Conservation (phyloP, 2,888 invertebrate genomes). For the Saturnia japonica region DNA sequence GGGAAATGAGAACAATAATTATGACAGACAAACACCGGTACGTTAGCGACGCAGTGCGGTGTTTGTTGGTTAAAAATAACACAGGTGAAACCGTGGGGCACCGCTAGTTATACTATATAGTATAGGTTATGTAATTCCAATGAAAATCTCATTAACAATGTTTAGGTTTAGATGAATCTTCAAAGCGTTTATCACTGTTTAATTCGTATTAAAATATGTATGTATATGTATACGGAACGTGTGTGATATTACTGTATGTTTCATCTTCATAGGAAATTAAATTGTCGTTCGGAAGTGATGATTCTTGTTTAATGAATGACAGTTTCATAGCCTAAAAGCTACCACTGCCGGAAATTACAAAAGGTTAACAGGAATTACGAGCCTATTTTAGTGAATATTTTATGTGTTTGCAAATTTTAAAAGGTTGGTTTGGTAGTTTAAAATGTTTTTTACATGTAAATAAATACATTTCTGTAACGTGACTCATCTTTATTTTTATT, state of each 20-base stretch:
- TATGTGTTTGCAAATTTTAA: slow-evolving; percentile 3
- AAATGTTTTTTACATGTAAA: not conserved
- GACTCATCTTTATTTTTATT: not conserved
- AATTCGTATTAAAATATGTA: slow-evolving; percentile 22
- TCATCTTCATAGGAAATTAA: slow-evolving; percentile 3
- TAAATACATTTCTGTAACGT: not conserved
- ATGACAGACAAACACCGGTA: no score
- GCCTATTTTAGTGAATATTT: not conserved
- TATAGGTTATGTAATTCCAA: not conserved
- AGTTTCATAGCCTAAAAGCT: not conserved
- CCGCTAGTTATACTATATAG: not conserved
- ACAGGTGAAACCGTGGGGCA: no score
- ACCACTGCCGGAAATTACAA: slow-evolving; percentile 4
- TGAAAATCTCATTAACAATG: not conserved
- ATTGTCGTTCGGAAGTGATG: slow-evolving; percentile 4
- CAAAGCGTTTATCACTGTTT: slow-evolving; percentile 18
- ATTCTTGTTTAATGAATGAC: slow-evolving; percentile 8
- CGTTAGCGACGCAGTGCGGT: no score
- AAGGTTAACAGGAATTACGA: slow-evolving; percentile 3
- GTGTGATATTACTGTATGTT: slow-evolving; percentile 7
- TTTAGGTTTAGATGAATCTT: slow-evolving; percentile 9
- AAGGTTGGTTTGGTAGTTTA: not conserved
- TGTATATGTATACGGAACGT: not conserved
- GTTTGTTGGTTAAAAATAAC: no score
- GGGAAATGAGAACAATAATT: no score